Percentiles rank a stretch among this genome's conserved stretches.
Conservation (phyloP, 2,888 invertebrate genomes). For the Oscheius sp. region DNA sequence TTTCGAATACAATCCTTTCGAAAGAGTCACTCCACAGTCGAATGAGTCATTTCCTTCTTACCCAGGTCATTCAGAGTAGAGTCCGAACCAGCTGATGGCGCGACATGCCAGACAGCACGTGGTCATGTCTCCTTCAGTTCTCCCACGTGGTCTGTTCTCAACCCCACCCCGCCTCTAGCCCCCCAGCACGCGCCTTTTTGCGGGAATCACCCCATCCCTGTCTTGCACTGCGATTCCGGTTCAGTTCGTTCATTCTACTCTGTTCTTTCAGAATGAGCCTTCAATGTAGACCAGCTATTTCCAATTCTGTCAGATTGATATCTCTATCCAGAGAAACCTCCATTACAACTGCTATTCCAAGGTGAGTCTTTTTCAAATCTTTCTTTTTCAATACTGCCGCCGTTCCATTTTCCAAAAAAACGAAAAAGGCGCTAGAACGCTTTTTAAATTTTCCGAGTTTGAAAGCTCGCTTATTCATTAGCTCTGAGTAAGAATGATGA, state of each 20-base stretch:
- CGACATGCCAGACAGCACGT: constrained; percentile 9
- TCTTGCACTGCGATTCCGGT: background rate
- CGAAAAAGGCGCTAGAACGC: background rate
- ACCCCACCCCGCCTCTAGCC: background rate
- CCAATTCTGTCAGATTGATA: constrained; percentile 7
- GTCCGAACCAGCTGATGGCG: background rate
- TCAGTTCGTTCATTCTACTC: background rate
- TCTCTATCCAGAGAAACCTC: constrained; percentile 23
- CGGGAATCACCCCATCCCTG: background rate
- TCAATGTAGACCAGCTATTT: constrained; percentile 9
- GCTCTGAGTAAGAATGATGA: background rate
- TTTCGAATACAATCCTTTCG: no score
- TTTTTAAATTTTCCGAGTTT: background rate
- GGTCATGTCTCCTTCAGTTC: background rate
- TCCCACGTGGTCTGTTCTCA: constrained; percentile 24
- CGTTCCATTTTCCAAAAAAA: background rate
- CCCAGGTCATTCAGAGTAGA: no score
- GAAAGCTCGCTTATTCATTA: background rate
- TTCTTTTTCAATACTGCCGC: background rate
- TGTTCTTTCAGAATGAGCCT: constrained; percentile 7
- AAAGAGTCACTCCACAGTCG: no score
- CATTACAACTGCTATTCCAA: constrained; percentile 29
- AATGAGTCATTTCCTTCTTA: no score
- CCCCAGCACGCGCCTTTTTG: constrained; percentile 2
- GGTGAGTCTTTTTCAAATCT: constrained; percentile 11